Evolutionary conservation across 35 echinoderm and acorn worm species (phyloP).

Genomic region (Apostichopus japonicus): DNA sequence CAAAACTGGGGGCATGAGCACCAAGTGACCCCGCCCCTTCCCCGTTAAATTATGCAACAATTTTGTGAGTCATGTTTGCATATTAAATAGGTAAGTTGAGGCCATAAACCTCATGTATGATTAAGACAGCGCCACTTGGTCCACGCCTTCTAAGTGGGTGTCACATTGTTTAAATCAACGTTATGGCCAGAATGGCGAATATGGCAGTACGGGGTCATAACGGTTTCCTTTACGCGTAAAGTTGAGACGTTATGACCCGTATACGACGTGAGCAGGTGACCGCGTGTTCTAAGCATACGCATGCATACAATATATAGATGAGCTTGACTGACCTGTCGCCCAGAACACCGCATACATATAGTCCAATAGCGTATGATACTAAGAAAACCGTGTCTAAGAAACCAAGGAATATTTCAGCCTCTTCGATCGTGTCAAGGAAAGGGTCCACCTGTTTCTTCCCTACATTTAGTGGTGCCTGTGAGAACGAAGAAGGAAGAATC

Average conservation of each 20-base stretch:
- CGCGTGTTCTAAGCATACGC: neutral
- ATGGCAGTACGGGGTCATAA: neutral
- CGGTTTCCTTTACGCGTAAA: too few species aligned
- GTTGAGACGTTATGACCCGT: too few species aligned
- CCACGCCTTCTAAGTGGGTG: too few species aligned
- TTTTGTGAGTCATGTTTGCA: too few species aligned
- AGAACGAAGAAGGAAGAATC: neutral
- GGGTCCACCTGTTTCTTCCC: constrained; percentile 29
- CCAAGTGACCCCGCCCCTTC: too few species aligned
- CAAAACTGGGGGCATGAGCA: too few species aligned
- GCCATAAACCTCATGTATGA: too few species aligned
- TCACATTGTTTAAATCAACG: too few species aligned
- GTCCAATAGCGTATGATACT: constrained; percentile 74
- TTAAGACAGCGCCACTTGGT: too few species aligned
- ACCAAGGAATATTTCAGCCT: constrained; percentile 86
- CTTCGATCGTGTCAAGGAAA: constrained; percentile 70
- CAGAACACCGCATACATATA: constrained; percentile 73
- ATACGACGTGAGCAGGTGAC: neutral
- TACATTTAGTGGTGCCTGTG: neutral
- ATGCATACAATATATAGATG: neutral
- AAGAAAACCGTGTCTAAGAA: constrained; percentile 86
- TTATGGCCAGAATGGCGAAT: too few species aligned
- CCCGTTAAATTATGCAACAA: too few species aligned
- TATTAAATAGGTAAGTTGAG: too few species aligned
- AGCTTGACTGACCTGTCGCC: constrained; percentile 69